These are phyloP conservation scores for Acheta domesticus DNA, from an alignment of 2,888 invertebrate genomes.

Conservation along the genomic window DNA sequence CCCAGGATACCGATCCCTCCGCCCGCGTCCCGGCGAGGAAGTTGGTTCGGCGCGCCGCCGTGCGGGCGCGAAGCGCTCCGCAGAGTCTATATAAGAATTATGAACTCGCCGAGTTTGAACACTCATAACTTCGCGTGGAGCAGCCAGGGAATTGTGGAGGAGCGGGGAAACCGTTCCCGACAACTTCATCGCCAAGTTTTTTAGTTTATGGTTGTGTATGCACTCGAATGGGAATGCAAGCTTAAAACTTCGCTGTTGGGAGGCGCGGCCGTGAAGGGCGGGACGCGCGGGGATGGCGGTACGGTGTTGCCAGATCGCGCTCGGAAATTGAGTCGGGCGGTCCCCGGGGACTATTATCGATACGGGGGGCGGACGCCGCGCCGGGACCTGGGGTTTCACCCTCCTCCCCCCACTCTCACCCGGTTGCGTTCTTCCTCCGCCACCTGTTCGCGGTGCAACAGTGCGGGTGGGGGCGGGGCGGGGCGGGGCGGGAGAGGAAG, in stretches of 20 bases:
- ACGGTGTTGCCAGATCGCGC: too few species aligned
- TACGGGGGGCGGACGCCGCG: neutral
- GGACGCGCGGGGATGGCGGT: neutral
- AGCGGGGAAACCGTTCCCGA: neutral
- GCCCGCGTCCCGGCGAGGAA: neutral
- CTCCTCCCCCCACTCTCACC: too few species aligned
- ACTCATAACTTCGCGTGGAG: neutral
- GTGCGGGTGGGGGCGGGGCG: too few species aligned
- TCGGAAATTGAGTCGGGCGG: neutral
- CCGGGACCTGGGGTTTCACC: too few species aligned
- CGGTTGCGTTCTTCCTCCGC: too few species aligned
- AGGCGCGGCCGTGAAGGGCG: neutral
- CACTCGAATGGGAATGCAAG: conserved; percentile 18
- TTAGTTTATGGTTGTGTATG: conserved; percentile 18
- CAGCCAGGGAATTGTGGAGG: neutral
- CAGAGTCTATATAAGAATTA: neutral
- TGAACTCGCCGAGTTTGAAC: conserved; percentile 2
- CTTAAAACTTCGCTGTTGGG: neutral
- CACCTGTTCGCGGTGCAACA: too few species aligned
- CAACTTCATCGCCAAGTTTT: neutral
- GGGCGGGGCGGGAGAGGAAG: too few species aligned
- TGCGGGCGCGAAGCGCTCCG: neutral
- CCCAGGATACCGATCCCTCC: too few species aligned
- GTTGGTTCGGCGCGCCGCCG: neutral
- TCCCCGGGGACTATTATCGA: conserved; percentile 3